Conservation (phyloP, 1,140 invertebrate species). For the Hyles vespertilio region DNA sequence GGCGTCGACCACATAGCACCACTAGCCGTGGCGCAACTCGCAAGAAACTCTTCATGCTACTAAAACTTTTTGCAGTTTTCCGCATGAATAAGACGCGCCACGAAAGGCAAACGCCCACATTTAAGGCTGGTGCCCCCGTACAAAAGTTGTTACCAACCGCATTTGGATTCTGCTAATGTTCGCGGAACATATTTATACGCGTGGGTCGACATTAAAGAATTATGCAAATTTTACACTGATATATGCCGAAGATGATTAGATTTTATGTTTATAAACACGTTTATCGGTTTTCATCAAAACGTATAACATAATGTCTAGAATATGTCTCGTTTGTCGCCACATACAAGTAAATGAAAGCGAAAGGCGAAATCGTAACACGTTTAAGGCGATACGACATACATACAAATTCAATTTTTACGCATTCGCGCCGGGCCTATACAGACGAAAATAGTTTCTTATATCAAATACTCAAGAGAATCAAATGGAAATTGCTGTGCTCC, state of each 20-base stretch:
- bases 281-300: no score
- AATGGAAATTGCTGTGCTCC: no score
- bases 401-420: conserved; percentile 4
- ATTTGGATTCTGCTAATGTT: conserved; percentile 12
- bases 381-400: conserved; percentile 11
- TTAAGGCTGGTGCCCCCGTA: not conserved
- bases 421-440: not conserved
- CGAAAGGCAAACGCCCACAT: conserved; percentile 10
- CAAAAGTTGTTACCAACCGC: conserved; percentile 1
- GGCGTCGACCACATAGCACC: conserved; percentile 1
- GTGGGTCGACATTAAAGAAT: conserved; percentile 21
- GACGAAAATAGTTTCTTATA: not conserved
- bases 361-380: conserved; percentile 21
- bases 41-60: conserved; percentile 13
- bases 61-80: conserved; percentile 14
- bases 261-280: no score
- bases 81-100: conserved; percentile 16
- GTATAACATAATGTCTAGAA: no score
- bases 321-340: not conserved
- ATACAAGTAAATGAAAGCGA: conserved; percentile 2
- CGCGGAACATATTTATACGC: conserved; percentile 20
- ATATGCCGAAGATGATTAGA: no score
- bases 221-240: conserved; percentile 9
- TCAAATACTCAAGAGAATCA: no score
- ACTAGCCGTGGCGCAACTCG: not conserved